Conservation (phyloP, 2,888 invertebrate genomes). For the Spodoptera littoralis region DNA sequence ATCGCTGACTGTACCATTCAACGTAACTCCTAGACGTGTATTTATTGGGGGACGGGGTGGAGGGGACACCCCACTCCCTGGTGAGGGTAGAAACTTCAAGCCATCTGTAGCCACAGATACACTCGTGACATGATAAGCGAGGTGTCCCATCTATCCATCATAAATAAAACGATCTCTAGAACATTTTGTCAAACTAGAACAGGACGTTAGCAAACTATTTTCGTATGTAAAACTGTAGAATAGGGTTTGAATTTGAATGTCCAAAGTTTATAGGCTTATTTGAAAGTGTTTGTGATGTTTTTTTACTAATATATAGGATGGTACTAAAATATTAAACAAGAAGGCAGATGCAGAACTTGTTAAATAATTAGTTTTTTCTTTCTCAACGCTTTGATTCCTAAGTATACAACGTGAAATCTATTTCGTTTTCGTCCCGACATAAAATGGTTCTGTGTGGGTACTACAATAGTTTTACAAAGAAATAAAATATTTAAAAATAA, state of each 20-base stretch:
- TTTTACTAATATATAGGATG: no score
- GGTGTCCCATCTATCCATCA: constrained; percentile 27
- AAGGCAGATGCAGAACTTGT: no score
- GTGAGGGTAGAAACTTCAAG: constrained; percentile 7
- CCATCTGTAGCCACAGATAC: constrained; percentile 13
- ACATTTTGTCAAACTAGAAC: constrained; percentile 17
- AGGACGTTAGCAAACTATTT: background rate
- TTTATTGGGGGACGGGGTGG: background rate
- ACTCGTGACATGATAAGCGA: constrained; percentile 30
- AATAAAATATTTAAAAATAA: no score
- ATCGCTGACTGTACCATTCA: constrained; percentile 1
- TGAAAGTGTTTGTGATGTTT: no score
- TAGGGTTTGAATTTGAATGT: background rate
- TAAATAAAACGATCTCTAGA: constrained; percentile 28
- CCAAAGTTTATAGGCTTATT: no score
- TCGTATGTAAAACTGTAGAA: background rate
- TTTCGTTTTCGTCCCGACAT: no score
- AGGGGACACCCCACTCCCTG: background rate
- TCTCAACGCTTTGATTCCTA: no score
- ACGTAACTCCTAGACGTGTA: constrained; percentile 8
- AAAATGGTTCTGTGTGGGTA: no score
- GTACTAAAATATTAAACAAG: no score
- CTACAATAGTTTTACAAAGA: no score
- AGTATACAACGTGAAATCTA: no score
- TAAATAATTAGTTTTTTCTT: no score